Base-by-base conservation (phyloP, 2,888 invertebrate species). In the Stegophylla sp. region DNA sequence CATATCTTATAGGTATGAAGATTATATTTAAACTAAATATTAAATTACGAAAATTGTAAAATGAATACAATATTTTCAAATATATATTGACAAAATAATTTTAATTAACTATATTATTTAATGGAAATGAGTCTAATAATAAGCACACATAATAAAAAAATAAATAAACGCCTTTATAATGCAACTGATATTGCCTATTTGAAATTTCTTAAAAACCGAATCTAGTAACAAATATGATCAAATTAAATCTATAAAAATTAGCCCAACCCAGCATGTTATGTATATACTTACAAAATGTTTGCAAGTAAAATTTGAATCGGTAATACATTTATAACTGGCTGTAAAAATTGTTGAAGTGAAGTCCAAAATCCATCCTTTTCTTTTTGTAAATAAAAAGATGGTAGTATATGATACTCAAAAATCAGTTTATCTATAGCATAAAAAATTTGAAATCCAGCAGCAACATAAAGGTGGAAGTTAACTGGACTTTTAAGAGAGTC, bases 311-410 rank as follows among this genome's bases (percentile, higher is more conserved):
- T 51, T 71, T 79, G 71, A 69, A 79, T 63, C 0, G 79, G 79
- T 61, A 79, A 53, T n/a, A 79, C 61, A 34, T 71, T 48, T 0
- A 79, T 51, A n/a, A 43, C 26, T n/a, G 79, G 79, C 51, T 67
- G 61, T 51, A 79, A 41, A 61, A 79, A 79, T 20, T 41, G 41
- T 79, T 79, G 79, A 59, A 79, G 17, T 20, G 61, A 34, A 61
- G 71, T 69, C 69, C 67, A 79, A 69, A 34, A 79, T 34, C 79
- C 79, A 61, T 28, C 61, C 17, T 71, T 79, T 71, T 79, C 79
- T 17, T 41, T 63, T 51, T 63, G 61, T 41, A 79, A 79, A 71
- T 63, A 79, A 71, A 61, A 79, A 0, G 79, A 71, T 9, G 69
- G 26, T 9, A 71, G 23, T 26, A 79, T 51, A 71, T 71, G 15